Evolutionary conservation across 2,797 vertebrate genomes (phyloP), one percentile per base, ranked within the genome.

Genomic region (Telmatherina bonti): DNA sequence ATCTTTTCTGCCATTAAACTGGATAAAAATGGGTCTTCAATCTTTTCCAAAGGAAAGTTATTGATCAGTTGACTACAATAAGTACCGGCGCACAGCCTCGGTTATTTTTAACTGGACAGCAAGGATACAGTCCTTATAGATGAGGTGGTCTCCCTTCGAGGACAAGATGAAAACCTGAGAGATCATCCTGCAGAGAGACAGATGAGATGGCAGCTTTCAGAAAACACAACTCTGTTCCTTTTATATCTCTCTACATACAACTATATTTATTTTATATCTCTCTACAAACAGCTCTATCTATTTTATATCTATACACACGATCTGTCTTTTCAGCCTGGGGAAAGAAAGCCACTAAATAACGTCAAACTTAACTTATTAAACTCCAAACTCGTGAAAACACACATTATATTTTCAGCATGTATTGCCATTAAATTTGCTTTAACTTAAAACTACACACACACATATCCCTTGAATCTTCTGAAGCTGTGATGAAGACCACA

Each of bases 41-140:
- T 10, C 7, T n/a, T 20, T 2, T 47, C 2, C 7, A 3, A 9
- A 22, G 20, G 45, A 22, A 22, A 22, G 20, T 5, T 22, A 47
- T 47, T 10, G 45, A 47, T 47, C 45, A 8, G 20, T 6, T 1
- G 43, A 3, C 45, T 7, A 10, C 7, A 22, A 47, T 47, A 47
- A 1, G 38, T 16, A 18, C 18, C 7, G 45, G 20, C 1, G 9
- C 9, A 8, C 12, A 11, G 20, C 45, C 45, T 47, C 4, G n/a
- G 45, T 10, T 47, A 22, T 47, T 16, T 38, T n/a, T 26, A 45
- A 41, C 1, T 31, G 24, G 30, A 18, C 16, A 7, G 41, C 26
- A 69, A 74, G 95, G 96, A 97, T 97, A 96, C 96, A 95, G 89
- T 97, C 96, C 90, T 96, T 97, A 64, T 95, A 96, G 83, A 97